Evolutionary conservation across 2,888 invertebrate species (phyloP), one percentile per base, ranked within the genome.

Genomic region (Xanthorhoe designata): DNA sequence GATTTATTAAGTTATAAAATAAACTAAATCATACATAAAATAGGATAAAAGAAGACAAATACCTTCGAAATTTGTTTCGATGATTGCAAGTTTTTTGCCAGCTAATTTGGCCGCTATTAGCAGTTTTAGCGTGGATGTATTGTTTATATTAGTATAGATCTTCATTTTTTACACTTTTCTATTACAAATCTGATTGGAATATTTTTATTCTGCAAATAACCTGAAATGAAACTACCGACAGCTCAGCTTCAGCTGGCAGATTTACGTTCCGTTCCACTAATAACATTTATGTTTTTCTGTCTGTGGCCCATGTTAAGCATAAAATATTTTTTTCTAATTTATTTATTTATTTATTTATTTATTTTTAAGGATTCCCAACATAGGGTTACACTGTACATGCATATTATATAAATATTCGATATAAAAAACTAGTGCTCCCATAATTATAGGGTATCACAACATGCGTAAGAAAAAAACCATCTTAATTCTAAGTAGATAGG

Each of bases 111-210:
- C 95, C 66, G 96, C 95, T 78, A 97, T 94, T 32, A 97, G 80
- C 72, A 97, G 82, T 86, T 97, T 97, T 71, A 97, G 89, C 19
- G 96, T 95, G 18, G 96, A 95, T 35, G 97, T 96, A 88, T 97
- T 97, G 77, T 96, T 96, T 79, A 96, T 95, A 82, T 97, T 97
- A 9, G 96, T 96, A 73, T 94, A 95, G 72, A 97, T 94, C 82
- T 95, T 96, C 96, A 96, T 96, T 91, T 92, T 95, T 68, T 69
- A 74, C 73, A 72, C 53, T 68, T 68, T 62, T 55, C 56, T 53
- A 45, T 57, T 55, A 52, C 35, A 68, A 66, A 62, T 55, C 5
- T 3, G 15, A 24, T 10, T 0, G 8, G 10, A 9, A n/a, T n/a
- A n/a, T n/a, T n/a, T n/a, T n/a, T n/a, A 13, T 13, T 42, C 38